Conservation (phyloP, 1,140 invertebrate species). For the Paralvinella palmiformis region DNA sequence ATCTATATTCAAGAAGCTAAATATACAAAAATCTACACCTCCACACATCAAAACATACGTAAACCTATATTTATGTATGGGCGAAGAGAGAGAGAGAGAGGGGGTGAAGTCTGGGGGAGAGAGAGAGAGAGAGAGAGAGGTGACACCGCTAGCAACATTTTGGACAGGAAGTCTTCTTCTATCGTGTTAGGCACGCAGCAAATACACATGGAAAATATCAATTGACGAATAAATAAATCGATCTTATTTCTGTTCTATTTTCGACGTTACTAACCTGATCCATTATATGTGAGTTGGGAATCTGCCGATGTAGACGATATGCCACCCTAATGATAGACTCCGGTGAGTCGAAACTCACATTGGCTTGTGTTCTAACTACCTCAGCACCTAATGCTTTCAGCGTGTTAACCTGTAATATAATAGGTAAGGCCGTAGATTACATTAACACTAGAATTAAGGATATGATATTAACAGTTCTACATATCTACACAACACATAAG, state of each 20-base stretch:
- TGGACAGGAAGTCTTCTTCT: no score
- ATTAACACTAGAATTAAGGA: no score
- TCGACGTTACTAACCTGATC: slow-evolving; percentile 72
- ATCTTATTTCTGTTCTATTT: not conserved
- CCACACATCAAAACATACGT: no score
- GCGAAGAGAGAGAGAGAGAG: no score
- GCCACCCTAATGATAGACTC: slow-evolving; percentile 89
- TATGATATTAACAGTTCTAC: no score
- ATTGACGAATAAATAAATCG: not conserved
- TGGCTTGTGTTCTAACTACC: slow-evolving; percentile 91
- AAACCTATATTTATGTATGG: no score
- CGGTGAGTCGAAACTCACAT: slow-evolving; percentile 78
- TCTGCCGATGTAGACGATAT: slow-evolving; percentile 64
- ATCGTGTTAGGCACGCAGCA: no score
- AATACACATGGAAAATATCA: not conserved
- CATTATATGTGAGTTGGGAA: slow-evolving; percentile 86
- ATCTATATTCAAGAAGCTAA: no score
- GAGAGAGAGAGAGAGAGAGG: not conserved
- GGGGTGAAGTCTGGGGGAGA: no score
- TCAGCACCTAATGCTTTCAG: slow-evolving; percentile 85
- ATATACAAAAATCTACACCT: no score
- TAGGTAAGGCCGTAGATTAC: no score
- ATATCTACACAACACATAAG: no score
- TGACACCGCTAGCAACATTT: not conserved
- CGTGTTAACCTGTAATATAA: slow-evolving; percentile 57